Evolutionary conservation across 2,888 invertebrate genomes (phyloP), one percentile per base, ranked within the genome.

Genomic region (Seira musarum): DNA sequence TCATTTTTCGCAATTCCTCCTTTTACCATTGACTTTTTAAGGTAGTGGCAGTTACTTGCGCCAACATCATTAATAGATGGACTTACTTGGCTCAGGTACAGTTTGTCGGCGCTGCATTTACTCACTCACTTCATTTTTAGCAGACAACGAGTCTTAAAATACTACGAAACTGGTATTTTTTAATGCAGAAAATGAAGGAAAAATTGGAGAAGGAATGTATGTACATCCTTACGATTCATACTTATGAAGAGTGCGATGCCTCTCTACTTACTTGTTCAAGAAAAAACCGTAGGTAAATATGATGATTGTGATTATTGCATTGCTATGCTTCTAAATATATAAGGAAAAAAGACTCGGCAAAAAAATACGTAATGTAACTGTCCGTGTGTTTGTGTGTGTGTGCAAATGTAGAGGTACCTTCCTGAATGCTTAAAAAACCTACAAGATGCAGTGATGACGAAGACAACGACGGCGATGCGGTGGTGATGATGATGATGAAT

Each of bases 401-500:
- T 40, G 40, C 40, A 40, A 40, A 40, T 40, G 40, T 40, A 40
- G 40, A 13, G 40, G 40, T 40, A 40, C 40, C 40, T 40, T 40
- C 40, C 40, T 40, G 40, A 40, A 40, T 8, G n/a, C n/a, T n/a
- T 13, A 13, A 40, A 40, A 40, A 40, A 13, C 40, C 13, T 40
- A 40, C 40, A 40, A 40, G 40, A 40, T 40, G 40, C 40, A 40
- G 40, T 13, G 40, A 40, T 13, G 40, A 40, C 40, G 40, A 40
- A 8, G 40, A 40, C n/a, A n/a, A n/a, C 6, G 40, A 6, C 13
- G 40, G 6, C 40, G 40, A 8, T 40, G 40, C 40, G 6, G 40
- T 40, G 13, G 40, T 40, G n/a, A 35, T n/a, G 30, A 69, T 30
- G 79, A 79, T 63, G 79, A 80, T 57, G 72, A 79, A 79, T 79